A percentile compares a stretch with the other conserved stretches of the same genome.
phyloP scores from a whole-genome alignment of 2,797 vertebrate genomes.

The Propithecus perrieri region DNA sequence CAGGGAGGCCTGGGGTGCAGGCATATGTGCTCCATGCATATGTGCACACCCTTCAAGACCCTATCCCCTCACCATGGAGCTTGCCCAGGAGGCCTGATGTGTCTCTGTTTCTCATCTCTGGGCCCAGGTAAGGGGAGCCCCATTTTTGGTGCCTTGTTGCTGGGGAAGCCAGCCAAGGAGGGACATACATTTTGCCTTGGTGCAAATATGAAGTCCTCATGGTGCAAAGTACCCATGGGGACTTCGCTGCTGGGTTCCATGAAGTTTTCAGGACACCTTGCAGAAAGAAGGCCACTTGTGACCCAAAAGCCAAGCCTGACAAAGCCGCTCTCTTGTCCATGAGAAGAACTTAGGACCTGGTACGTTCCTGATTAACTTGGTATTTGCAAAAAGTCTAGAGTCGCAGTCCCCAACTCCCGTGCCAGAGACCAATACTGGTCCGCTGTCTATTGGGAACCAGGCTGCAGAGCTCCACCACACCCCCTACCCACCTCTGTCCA shows the following conservation, averaged over 20 bases:
- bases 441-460: no score
- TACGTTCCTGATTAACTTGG: neutral
- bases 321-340: neutral
- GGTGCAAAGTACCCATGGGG: neutral
- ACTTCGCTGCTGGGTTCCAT: neutral
- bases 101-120: neutral
- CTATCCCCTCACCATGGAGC: neutral
- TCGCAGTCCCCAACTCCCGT: no score
- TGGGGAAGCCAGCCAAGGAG: neutral
- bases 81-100: neutral
- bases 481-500: no score
- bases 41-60: neutral
- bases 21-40: accelerated
- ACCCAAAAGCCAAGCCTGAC: neutral
- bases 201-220: neutral
- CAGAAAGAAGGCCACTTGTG: neutral
- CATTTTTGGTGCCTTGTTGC: no score
- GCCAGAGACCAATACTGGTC: no score
- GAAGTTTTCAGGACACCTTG: neutral
- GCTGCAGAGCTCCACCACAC: no score
- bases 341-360: neutral
- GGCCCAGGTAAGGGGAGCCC: neutral
- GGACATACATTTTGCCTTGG: neutral
- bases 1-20: neutral
- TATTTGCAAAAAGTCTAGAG: neutral